phyloP scores from a whole-genome alignment of 2,888 invertebrate genomes.

The Nomada fabriciana region DNA sequence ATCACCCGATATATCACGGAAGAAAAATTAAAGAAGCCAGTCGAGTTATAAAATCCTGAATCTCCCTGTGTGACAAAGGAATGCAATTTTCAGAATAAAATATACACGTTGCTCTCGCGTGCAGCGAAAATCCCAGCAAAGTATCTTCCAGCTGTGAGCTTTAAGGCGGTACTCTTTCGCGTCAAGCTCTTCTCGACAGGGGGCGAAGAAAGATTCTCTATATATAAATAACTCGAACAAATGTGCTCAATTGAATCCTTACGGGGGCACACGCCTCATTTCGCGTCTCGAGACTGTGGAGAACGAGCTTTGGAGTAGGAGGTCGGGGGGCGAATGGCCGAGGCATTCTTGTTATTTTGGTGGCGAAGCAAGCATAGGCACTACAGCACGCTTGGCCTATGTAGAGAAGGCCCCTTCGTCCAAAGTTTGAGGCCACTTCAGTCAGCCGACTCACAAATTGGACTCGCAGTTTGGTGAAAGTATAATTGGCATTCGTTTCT shows the following conservation, averaged over 20 bases:
- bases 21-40: neutral
- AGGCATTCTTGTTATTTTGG: slow-evolving; percentile 77
- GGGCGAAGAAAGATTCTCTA: neutral
- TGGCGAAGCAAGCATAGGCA: slow-evolving; percentile 67
- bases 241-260: slow-evolving; percentile 47
- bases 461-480: slow-evolving; percentile 78
- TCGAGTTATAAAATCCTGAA: slow-evolving; percentile 12
- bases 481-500: slow-evolving; percentile 82
- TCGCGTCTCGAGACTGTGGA: slow-evolving; percentile 44
- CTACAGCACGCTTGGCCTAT: slow-evolving; percentile 75
- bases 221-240: slow-evolving; percentile 42
- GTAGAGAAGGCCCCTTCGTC: slow-evolving; percentile 77
- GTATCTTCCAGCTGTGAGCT: neutral
- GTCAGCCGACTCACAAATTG: slow-evolving; percentile 80
- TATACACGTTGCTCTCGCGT: neutral
- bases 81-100: slow-evolving; percentile 6
- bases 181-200: neutral
- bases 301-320: slow-evolving; percentile 25
- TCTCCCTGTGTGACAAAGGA: neutral
- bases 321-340: slow-evolving; percentile 40
- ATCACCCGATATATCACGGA: neutral
- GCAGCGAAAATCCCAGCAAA: slow-evolving; percentile 5
- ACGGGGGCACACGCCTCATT: slow-evolving; percentile 53
- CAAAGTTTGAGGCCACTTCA: slow-evolving; percentile 82
- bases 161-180: neutral